Conservation (phyloP, 2,888 invertebrate genomes). For the Noctua janthe region DNA sequence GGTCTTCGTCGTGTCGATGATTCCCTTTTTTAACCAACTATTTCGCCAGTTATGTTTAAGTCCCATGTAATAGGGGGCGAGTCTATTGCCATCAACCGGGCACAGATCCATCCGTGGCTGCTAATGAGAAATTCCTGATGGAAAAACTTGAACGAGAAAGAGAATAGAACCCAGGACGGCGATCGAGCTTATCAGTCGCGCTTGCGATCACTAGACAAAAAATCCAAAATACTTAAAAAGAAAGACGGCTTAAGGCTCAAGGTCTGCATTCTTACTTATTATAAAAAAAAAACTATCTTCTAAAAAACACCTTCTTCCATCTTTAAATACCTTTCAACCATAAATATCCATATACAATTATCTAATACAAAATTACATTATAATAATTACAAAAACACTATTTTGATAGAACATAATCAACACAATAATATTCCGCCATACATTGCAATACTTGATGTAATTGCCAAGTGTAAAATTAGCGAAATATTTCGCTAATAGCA, state of each 20-base stretch:
- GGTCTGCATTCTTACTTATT: background rate
- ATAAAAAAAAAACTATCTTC: background rate
- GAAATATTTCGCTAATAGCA: slow-evolving; percentile 81
- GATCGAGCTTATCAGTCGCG: background rate
- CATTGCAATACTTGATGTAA: slow-evolving; percentile 68
- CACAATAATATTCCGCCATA: slow-evolving; percentile 50
- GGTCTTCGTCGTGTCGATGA: background rate
- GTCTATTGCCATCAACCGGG: too few species aligned
- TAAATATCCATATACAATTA: slow-evolving; percentile 38
- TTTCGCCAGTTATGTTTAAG: too few species aligned
- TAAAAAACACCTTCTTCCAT: background rate
- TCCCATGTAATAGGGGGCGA: too few species aligned
- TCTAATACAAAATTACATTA: slow-evolving; percentile 54
- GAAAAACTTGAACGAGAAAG: too few species aligned
- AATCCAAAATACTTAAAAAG: background rate
- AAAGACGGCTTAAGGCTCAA: background rate
- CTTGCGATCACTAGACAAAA: background rate
- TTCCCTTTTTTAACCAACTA: too few species aligned
- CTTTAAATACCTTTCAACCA: too few species aligned
- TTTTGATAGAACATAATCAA: slow-evolving; percentile 43
- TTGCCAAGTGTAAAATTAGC: slow-evolving; percentile 75
- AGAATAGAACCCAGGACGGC: background rate
- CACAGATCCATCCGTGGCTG: too few species aligned
- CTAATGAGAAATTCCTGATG: too few species aligned
- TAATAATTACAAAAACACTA: slow-evolving; percentile 47